Conservation (phyloP, 1,140 invertebrate species). For the Lasioglossum baleicum region DNA sequence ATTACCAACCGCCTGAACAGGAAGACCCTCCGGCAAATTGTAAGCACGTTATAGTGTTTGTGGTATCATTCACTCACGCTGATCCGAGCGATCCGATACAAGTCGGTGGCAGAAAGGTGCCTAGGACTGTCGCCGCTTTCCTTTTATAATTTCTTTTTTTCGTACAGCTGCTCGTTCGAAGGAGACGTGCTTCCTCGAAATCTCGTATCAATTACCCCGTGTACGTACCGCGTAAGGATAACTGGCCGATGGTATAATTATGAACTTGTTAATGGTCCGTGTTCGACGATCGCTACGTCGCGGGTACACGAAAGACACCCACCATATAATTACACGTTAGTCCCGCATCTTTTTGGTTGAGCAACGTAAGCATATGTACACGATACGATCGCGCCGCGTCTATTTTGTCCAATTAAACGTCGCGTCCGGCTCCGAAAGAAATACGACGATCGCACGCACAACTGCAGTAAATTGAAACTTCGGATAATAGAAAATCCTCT, state of each 20-base stretch:
- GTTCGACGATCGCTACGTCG: constrained; percentile 34
- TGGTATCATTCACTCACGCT: constrained; percentile 63
- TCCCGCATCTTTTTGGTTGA: constrained; percentile 22
- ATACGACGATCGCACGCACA: constrained; percentile 16
- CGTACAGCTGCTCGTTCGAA: not conserved
- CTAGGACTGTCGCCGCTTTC: constrained; percentile 14
- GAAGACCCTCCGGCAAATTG: constrained; percentile 55
- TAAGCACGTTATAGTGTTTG: constrained; percentile 38
- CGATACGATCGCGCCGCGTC: constrained; percentile 22
- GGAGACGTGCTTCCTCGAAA: constrained; percentile 53
- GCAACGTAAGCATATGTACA: not conserved
- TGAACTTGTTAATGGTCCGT: constrained; percentile 59
- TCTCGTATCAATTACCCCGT: constrained; percentile 58
- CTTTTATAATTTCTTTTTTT: constrained; percentile 12
- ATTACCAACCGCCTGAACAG: constrained; percentile 68
- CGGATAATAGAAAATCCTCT: constrained; percentile 30
- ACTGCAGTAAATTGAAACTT: constrained; percentile 30
- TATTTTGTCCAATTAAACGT: constrained; percentile 36
- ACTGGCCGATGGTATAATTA: constrained; percentile 52
- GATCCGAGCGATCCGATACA: constrained; percentile 53
- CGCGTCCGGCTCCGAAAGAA: not conserved
- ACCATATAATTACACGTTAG: constrained; percentile 54
- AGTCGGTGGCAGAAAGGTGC: constrained; percentile 39
- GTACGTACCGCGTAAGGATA: constrained; percentile 53
- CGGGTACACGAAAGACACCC: constrained; percentile 46